These are phyloP conservation scores for Mechanitis messenoides DNA, from an alignment of 2,888 invertebrate species.

Conservation along the genomic window DNA sequence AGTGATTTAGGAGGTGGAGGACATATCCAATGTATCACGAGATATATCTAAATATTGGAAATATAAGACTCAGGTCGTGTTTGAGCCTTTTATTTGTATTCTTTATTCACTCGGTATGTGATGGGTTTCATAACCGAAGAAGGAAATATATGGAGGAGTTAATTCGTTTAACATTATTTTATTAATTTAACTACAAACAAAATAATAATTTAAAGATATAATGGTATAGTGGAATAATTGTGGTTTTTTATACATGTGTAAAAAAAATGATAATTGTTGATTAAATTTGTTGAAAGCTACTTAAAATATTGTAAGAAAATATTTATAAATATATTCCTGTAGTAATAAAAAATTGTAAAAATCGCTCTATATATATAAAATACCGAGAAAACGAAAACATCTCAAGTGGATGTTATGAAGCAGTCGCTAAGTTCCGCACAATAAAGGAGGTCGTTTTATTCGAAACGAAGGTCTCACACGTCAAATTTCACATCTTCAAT, in stretches of 20 bases:
- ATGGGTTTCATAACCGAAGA: slow-evolving; percentile 40
- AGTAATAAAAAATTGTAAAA: slow-evolving; percentile 1
- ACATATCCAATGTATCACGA: slow-evolving; percentile 35
- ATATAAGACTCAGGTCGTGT: slow-evolving; percentile 44
- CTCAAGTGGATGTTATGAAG: slow-evolving; percentile 57
- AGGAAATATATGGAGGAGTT: slow-evolving; percentile 36
- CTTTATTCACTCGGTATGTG: slow-evolving; percentile 58
- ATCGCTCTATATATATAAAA: slow-evolving; percentile 35
- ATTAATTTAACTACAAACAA: no score
- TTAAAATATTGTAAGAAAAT: no score
- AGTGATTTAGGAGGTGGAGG: slow-evolving; percentile 29
- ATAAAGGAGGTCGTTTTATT: slow-evolving; percentile 52
- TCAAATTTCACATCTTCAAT: slow-evolving; percentile 75
- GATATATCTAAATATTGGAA: slow-evolving; percentile 48
- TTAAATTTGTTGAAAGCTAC: not conserved
- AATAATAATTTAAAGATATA: no score
- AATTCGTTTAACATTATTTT: not conserved
- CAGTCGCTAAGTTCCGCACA: slow-evolving; percentile 52
- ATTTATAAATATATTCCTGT: no score
- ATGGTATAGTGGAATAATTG: no score
- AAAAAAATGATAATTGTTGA: slow-evolving; percentile 4
- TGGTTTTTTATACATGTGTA: slow-evolving; percentile 4
- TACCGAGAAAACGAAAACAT: slow-evolving; percentile 47
- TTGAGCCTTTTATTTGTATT: slow-evolving; percentile 53
- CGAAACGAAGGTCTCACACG: slow-evolving; percentile 61